phyloP scores from a whole-genome alignment of 1,140 invertebrate species.

The Pseudomyrmex sp. region DNA sequence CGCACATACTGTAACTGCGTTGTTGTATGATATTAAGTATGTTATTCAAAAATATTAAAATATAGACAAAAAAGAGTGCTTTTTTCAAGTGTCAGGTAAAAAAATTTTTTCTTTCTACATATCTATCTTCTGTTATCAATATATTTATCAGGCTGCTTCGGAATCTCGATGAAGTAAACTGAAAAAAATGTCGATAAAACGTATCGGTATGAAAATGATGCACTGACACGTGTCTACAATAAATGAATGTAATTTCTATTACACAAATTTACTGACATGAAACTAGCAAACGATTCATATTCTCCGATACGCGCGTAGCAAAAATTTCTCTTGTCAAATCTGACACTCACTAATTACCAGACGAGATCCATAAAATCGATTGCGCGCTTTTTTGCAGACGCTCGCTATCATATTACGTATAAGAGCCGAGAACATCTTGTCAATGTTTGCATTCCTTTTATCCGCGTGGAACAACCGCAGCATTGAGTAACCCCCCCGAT shows the following conservation, averaged over 20 bases:
- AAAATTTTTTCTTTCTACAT: too few relatives aligned
- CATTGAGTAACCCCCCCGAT: slow-evolving; percentile 17
- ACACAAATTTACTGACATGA: too few relatives aligned
- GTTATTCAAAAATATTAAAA: neutral
- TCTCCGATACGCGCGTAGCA: neutral
- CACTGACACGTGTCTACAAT: too few relatives aligned
- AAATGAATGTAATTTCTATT: too few relatives aligned
- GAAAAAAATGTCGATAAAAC: too few relatives aligned
- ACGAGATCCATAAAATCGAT: slow-evolving; percentile 5
- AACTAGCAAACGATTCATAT: too few relatives aligned
- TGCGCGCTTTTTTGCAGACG: neutral
- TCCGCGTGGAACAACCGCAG: slow-evolving; percentile 14
- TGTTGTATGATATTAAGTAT: slow-evolving; percentile 6
- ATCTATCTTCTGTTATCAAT: too few relatives aligned
- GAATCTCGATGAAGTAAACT: too few relatives aligned
- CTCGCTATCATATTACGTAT: slow-evolving; percentile 39
- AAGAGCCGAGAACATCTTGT: slow-evolving; percentile 12
- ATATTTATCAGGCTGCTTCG: too few relatives aligned
- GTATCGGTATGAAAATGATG: too few relatives aligned
- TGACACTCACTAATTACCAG: neutral
- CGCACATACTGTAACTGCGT: neutral
- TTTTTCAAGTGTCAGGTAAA: too few relatives aligned
- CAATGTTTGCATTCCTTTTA: slow-evolving; percentile 56
- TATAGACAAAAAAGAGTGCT: neutral
- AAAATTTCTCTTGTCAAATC: neutral